phyloP scores from a whole-genome alignment of 2,888 invertebrate species.

The Stenodema calcarata region DNA sequence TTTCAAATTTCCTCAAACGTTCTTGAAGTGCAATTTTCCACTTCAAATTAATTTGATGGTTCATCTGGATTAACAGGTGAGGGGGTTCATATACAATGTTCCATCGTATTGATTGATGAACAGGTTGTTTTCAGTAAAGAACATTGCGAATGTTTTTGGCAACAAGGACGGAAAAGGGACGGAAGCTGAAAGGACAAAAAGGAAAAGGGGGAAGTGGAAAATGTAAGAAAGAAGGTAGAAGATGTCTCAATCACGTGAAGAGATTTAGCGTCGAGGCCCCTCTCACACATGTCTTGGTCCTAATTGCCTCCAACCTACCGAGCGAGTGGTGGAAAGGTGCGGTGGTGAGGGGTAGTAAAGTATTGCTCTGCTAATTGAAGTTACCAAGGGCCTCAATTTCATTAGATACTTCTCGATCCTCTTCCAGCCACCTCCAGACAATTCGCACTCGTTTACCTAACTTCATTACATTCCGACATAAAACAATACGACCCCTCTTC shows the following conservation, averaged over 20 bases:
- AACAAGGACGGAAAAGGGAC: background rate
- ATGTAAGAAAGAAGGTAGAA: conserved; percentile 41
- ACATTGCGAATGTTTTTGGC: background rate
- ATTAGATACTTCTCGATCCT: conserved; percentile 44
- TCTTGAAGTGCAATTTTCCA: too few relatives aligned
- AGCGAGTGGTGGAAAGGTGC: background rate
- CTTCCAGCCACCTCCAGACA: conserved; percentile 38
- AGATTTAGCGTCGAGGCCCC: conserved; percentile 37
- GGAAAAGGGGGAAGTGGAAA: background rate
- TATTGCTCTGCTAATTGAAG: conserved; percentile 46
- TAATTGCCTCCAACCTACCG: conserved; percentile 38
- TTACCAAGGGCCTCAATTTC: conserved; percentile 42
- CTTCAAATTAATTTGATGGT: too few relatives aligned
- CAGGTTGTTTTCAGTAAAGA: background rate
- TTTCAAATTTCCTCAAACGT: too few relatives aligned
- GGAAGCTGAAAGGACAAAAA: background rate
- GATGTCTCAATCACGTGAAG: conserved; percentile 45
- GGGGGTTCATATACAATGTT: too few relatives aligned
- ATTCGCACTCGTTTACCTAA: conserved; percentile 43
- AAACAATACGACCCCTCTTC: conserved; percentile 9
- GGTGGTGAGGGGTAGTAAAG: conserved; percentile 24
- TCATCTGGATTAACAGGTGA: too few relatives aligned
- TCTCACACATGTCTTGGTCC: conserved; percentile 19
- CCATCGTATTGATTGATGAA: too few relatives aligned
- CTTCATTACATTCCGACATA: conserved; percentile 40